Evolutionary conservation across 2,113 vertebrate genomes (phyloP), one percentile per base, ranked within the genome.

Genomic region (Odocoileus virginianus): DNA sequence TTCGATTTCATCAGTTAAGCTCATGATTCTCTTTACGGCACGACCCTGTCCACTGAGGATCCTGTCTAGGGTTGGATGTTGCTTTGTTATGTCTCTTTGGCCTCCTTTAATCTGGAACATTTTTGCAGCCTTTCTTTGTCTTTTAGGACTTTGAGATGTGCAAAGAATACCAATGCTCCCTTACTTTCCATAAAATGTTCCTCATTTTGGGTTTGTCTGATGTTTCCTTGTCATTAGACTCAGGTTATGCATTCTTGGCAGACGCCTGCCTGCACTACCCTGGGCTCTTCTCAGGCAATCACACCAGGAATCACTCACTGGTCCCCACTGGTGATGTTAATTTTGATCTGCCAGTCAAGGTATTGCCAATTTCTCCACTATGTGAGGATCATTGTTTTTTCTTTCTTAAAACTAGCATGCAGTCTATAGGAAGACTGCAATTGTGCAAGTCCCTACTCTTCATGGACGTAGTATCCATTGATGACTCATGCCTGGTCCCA

Each of bases 81-180:
- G 13, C 5, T 74, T 78, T 76, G 50, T 12, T 60, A 1, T 19
- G n/a, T 81, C 36, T 52, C 50, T 64, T 52, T 61, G 40, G 45
- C 28, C 6, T 96, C 27, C 76, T 88, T 87, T 76, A 21, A 76
- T 52, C 76, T 67, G 47, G 15, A 67, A 47, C 47, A 36, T 81
- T 83, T 94, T 52, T 50, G 36, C 5, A 84, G 55, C 16, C 57
- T 96, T 67, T 60, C 78, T 88, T 91, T 61, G 30, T 76, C 67
- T 82, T 89, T 89, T 45, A 61, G 5, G 33, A 71, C 74, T 58
- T 30, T 9, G 64, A 74, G 52, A 55, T 60, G 58, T 87, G 67
- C 83, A 50, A 95, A 76, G 57, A 88, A 40, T 30, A 57, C 23
- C 58, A 7, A 12, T 28, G 14, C 45, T 7, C 40, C 87, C 61